Evolutionary conservation across 1,140 invertebrate species (phyloP).

Genomic region (Tyrophagus putrescentiae): DNA sequence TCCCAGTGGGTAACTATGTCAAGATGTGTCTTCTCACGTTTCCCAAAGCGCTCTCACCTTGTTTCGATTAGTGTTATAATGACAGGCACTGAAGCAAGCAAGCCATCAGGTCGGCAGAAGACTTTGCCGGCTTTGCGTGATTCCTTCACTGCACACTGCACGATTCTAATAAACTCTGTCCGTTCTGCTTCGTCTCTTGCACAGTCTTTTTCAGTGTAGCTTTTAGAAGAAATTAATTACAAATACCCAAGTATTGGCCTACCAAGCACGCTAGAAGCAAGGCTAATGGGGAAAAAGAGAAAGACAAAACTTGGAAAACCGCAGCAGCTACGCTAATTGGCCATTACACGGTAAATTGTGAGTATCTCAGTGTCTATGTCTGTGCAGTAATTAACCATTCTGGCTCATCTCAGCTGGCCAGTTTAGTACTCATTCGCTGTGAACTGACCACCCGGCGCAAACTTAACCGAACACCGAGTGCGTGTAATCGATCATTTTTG

Average conservation of each 20-base stretch:
- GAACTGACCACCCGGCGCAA: no score
- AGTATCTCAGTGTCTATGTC: no score
- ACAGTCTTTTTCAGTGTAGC: no score
- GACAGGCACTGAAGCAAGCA: conserved; percentile 10
- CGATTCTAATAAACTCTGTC: conserved; percentile 4
- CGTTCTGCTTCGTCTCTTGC: not conserved
- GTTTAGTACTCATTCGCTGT: no score
- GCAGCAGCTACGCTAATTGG: not conserved
- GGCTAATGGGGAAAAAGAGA: no score
- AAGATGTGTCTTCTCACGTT: conserved; percentile 14
- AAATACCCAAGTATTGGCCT: not conserved
- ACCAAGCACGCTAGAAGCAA: not conserved
- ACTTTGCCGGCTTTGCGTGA: not conserved
- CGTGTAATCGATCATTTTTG: no score
- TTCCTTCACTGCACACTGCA: not conserved
- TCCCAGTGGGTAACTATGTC: not conserved
- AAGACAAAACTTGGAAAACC: no score
- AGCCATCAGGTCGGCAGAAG: conserved; percentile 3
- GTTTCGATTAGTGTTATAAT: conserved; percentile 14
- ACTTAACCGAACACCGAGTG: no score
- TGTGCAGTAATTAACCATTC: conserved; percentile 4
- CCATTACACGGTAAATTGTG: conserved; percentile 6
- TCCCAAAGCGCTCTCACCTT: conserved; percentile 5
- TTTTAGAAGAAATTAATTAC: conserved; percentile 14
- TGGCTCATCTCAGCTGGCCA: no score